Percentiles rank a stretch among this genome's conserved stretches.
phyloP scores from a whole-genome alignment of 2,113 vertebrate genomes.

The Brevimyrus niger region DNA sequence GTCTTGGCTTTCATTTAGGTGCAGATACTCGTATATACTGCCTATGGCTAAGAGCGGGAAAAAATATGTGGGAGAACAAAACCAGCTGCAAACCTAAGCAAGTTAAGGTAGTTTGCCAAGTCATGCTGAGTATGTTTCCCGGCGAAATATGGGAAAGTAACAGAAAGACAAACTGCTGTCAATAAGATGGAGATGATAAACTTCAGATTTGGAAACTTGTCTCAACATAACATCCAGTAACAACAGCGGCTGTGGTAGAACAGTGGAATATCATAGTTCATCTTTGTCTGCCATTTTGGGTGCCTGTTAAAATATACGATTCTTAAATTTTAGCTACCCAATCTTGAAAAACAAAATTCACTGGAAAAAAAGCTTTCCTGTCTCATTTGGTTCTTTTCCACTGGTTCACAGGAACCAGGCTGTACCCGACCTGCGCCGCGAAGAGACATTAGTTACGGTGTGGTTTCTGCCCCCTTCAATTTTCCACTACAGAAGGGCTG shows the following conservation, averaged over 20 bases:
- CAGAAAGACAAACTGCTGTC: not conserved
- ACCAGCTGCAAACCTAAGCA: slow-evolving; percentile 20
- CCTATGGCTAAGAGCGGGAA: slow-evolving; percentile 21
- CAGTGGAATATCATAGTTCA: not conserved
- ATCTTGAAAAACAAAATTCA: no score
- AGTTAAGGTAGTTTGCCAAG: slow-evolving; percentile 4
- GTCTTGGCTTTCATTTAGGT: slow-evolving; percentile 5
- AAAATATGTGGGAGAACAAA: slow-evolving; percentile 20
- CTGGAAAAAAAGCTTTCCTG: no score
- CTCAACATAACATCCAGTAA: not conserved
- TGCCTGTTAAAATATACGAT: not conserved
- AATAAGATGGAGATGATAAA: not conserved
- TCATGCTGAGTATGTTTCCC: not conserved
- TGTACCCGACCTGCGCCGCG: no score
- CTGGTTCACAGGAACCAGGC: no score
- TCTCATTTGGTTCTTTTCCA: no score
- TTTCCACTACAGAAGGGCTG: no score
- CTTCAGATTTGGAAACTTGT: not conserved
- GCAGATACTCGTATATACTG: slow-evolving; percentile 18
- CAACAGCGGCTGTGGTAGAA: not conserved
- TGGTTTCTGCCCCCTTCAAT: no score
- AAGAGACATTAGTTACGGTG: not conserved
- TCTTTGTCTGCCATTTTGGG: not conserved
- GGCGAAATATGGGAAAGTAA: slow-evolving; percentile 20
- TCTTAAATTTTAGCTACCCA: not conserved